Conservation (phyloP, 37 sponge, comb jelly and placozoan species). For the Aplysina aerophoba region DNA sequence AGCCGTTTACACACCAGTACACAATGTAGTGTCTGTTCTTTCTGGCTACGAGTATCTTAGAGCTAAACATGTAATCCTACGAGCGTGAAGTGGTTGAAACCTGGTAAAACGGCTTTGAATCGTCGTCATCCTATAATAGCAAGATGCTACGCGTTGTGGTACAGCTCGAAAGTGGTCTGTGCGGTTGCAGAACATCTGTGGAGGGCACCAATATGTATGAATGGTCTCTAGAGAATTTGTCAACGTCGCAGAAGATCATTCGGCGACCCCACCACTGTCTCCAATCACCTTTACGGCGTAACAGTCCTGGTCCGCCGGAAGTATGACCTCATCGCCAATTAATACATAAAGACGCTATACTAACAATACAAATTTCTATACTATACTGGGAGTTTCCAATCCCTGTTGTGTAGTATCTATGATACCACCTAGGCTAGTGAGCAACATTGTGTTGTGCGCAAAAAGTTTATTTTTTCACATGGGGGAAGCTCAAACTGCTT, state of each 20-base stretch:
- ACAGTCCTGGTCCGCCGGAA: constrained; percentile 21
- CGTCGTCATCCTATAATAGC: not conserved
- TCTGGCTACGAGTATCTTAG: not conserved
- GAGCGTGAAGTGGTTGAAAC: constrained; percentile 27
- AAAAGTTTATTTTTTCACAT: no score
- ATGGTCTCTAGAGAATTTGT: not conserved
- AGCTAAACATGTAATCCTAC: constrained; percentile 18
- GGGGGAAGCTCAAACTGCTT: no score
- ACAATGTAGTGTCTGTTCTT: not conserved
- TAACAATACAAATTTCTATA: no score
- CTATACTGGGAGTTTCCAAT: no score
- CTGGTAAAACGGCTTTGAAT: constrained; percentile 11
- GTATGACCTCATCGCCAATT: constrained; percentile 22
- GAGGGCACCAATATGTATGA: not conserved
- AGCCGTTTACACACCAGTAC: not conserved
- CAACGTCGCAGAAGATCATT: constrained; percentile 21
- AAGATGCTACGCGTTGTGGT: constrained; percentile 13
- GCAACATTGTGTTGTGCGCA: no score
- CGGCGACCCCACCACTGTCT: not conserved
- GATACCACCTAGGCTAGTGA: no score
- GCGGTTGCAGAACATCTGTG: constrained; percentile 17
- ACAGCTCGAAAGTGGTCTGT: constrained; percentile 21
- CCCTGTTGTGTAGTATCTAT: no score
- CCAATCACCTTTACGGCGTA: not conserved
- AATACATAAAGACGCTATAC: constrained; percentile 14